Evolutionary conservation across 1,140 invertebrate genomes (phyloP), one percentile per base, ranked within the genome.

Genomic region (Drosophila aff.): DNA sequence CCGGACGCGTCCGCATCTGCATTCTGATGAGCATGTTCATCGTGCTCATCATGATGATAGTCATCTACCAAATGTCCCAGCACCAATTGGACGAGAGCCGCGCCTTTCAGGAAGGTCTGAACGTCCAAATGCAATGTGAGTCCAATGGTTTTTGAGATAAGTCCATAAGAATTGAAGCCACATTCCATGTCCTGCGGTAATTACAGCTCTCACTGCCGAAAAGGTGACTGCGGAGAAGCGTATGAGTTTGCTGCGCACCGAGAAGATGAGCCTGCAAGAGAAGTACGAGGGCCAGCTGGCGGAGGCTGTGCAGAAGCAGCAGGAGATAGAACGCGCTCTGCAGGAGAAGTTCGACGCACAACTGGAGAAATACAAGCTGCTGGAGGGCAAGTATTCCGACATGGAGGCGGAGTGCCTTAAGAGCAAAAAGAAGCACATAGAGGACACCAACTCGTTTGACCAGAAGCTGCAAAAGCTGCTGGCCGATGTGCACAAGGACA

Each of bases 31-130:
- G 85, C 80, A 92, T 91, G 59, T 83, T 94, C 59, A 71, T 94
- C 43, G 80, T 93, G 18, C 91, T 94, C 59, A 87, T 93, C 8
- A 93, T 93, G 41, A 89, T 94, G 76, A 93, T 94, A 63, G 93
- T 93, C 9, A 93, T 93, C 78, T 94, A 93, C 66, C 94, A 94
- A 75, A 94, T 93, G 77, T 93, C 93, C 4, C 92, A 94, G 65
- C 86, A 91, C 49, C 93, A 94, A 85, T 80, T 94, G 43, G 94
- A 94, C 53, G 93, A 94, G 76, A 91, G 85, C 38, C 90, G 93
- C 77, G 93, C 93, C 72, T 87, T 93, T 46, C 93, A 94, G 72
- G 94, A 94, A 50, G 93, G 93, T 60, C 78, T 94, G 6, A 94
- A 93, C 41, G 91, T 93, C 43, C 93, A 94, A 73, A 71, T 94